Evolutionary conservation across 2,888 invertebrate species (phyloP).

Genomic region (Sminthurides aquaticus): DNA sequence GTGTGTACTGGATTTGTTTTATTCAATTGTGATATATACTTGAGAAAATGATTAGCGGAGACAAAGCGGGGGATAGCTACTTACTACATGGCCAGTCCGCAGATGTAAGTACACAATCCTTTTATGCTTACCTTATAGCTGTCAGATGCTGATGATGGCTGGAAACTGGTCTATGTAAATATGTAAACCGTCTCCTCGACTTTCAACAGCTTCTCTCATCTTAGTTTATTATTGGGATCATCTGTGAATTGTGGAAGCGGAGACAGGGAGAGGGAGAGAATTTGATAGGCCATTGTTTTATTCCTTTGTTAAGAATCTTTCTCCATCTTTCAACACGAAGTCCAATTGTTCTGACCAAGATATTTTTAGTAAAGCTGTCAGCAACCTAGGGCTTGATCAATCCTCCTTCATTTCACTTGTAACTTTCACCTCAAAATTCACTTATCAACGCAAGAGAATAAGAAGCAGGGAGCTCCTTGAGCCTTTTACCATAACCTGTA

Average conservation of each 20-base stretch:
- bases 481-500: not conserved
- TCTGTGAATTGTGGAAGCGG: not conserved
- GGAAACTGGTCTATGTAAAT: no score
- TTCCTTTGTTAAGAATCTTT: constrained; percentile 22
- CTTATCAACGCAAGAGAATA: not conserved
- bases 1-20: no score
- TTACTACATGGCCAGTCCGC: no score
- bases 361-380: constrained; percentile 14
- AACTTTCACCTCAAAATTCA: constrained; percentile 5
- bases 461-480: not conserved
- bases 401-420: not conserved
- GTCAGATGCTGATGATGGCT: no score
- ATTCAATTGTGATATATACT: no score
- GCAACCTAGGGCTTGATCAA: not conserved
- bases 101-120: no score
- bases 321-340: constrained; percentile 24
- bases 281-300: constrained; percentile 25
- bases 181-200: no score
- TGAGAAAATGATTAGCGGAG: no score
- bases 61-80: no score
- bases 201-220: no score
- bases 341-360: constrained; percentile 20
- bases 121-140: no score
- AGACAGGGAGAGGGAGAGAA: constrained; percentile 4
- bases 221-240: no score